Evolutionary conservation across 1,140 invertebrate species (phyloP).

Genomic region (Semibalanus balanoides): DNA sequence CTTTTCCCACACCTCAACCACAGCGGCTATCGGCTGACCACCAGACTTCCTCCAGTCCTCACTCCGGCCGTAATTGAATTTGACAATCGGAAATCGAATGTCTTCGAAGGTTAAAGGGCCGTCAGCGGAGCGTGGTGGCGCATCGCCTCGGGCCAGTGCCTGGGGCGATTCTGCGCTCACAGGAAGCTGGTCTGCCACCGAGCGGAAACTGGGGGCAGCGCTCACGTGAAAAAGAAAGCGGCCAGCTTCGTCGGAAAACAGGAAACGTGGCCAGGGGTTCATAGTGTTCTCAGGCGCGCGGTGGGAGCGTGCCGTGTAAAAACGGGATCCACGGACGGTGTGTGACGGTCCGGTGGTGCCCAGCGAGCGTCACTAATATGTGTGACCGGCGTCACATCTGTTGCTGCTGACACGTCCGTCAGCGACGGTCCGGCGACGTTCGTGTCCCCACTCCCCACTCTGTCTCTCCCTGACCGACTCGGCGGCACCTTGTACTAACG

Average conservation of each 20-base stretch:
- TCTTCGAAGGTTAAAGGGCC: neutral
- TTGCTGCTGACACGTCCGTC: no score
- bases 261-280: neutral
- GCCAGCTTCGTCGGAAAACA: neutral
- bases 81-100: neutral
- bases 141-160: neutral
- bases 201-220: neutral
- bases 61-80: neutral
- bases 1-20: neutral
- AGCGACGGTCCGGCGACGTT: no score
- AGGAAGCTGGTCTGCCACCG: neutral
- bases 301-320: neutral
- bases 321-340: neutral
- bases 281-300: neutral
- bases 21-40: neutral
- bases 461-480: no score
- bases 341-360: neutral
- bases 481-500: no score
- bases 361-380: neutral
- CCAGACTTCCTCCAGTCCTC: neutral
- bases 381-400: no score
- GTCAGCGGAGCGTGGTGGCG: neutral
- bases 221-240: neutral
- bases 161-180: neutral
- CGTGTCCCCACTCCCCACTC: no score